Evolutionary conservation across 2,797 vertebrate species (phyloP).

Genomic region (Neomorphus geoffroyi): DNA sequence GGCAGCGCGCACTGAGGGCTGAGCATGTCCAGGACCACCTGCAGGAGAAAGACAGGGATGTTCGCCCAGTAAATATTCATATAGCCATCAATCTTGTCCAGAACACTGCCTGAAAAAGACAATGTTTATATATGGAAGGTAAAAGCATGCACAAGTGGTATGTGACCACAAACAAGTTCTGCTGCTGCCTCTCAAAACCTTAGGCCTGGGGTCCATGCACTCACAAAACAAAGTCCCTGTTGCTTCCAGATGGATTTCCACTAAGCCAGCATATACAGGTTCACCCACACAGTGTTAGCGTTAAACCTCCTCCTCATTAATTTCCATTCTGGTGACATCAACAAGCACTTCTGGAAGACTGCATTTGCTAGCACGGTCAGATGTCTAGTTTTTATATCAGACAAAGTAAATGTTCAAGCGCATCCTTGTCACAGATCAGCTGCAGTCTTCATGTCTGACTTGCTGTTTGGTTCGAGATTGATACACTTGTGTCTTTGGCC

Average conservation of each 20-base stretch:
- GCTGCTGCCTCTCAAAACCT: neutral
- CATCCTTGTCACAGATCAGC: neutral
- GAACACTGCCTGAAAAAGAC: neutral
- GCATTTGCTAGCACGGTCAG: neutral
- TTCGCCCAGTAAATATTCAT: neutral
- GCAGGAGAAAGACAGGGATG: neutral
- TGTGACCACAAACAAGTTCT: neutral
- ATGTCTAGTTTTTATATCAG: neutral
- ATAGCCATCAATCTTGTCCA: neutral
- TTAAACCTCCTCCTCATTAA: neutral
- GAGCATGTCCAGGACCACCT: slow-evolving; percentile 90
- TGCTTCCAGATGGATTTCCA: neutral
- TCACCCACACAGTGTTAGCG: neutral
- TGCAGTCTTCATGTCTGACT: neutral
- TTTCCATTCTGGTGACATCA: neutral
- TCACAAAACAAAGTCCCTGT: neutral
- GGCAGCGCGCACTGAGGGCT: slow-evolving; percentile 85
- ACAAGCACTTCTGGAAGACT: neutral
- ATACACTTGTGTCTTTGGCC: neutral
- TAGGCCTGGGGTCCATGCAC: neutral
- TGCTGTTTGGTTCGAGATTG: neutral
- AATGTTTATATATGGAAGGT: neutral
- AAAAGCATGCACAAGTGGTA: neutral
- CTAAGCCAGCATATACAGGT: neutral
- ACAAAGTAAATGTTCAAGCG: neutral